Conservation (phyloP, 2,797 vertebrate genomes). For the Phaenicophaeus curvirostris region DNA sequence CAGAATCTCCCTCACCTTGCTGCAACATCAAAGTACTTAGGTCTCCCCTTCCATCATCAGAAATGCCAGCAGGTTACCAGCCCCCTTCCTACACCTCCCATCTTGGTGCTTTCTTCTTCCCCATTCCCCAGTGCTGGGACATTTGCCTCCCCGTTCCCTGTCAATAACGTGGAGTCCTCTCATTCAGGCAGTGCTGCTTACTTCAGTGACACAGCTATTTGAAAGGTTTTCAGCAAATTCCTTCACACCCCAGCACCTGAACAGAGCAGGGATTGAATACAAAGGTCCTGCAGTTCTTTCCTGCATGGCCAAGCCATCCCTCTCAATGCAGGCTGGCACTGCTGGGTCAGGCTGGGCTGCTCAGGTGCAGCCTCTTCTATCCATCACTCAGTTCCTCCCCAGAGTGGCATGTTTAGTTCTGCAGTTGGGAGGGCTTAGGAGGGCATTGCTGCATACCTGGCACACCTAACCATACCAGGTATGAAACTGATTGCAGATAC, state of each 20-base stretch:
- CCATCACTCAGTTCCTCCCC: neutral
- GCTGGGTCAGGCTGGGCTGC: neutral
- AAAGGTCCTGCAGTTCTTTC: neutral
- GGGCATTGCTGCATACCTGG: neutral
- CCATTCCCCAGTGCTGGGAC: neutral
- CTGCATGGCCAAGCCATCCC: fast-evolving
- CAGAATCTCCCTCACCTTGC: neutral
- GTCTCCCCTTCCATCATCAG: neutral
- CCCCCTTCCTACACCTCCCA: neutral
- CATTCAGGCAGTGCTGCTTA: neutral
- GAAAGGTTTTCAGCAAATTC: neutral
- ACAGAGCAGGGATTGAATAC: neutral
- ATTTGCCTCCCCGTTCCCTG: neutral
- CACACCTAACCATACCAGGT: neutral
- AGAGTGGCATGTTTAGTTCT: neutral
- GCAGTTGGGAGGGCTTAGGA: neutral
- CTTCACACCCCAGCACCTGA: neutral
- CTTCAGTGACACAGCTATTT: neutral
- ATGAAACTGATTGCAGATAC: neutral
- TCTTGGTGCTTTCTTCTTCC: neutral
- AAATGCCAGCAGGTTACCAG: neutral
- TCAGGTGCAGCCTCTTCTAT: neutral
- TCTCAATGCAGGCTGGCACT: neutral
- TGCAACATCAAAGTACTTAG: neutral
- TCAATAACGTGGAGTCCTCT: neutral